Percentiles rank a stretch among this genome's conserved stretches.
These are phyloP conservation scores for Lateolabrax maculatus DNA, from an alignment of 2,797 vertebrate species.

Conservation along the genomic window DNA sequence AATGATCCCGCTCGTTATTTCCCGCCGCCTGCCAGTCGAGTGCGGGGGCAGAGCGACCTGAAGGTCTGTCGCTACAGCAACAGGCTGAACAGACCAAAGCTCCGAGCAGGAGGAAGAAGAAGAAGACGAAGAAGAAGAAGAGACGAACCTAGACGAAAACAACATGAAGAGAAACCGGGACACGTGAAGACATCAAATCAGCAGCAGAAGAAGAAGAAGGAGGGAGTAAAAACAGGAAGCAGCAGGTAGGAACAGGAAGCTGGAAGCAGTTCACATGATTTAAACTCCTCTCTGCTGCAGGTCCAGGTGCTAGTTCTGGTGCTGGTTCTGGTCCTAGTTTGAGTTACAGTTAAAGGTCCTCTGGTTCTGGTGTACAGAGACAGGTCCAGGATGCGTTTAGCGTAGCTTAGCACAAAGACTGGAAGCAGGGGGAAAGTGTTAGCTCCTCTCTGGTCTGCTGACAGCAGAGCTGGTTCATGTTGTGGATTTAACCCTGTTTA, in stretches of 20 bases:
- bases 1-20: constrained; percentile 52
- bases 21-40: constrained; percentile 48
- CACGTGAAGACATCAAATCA: neutral
- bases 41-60: constrained; percentile 45
- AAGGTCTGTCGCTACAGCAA: constrained; percentile 53
- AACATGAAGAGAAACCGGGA: neutral
- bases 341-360: too few relatives aligned
- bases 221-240: constrained; percentile 2
- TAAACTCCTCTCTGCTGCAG: neutral
- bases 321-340: too few relatives aligned
- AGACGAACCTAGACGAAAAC: neutral
- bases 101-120: constrained; percentile 10
- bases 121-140: neutral
- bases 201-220: neutral
- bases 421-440: neutral
- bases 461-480: too few relatives aligned
- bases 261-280: constrained; percentile 16
- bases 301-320: neutral
- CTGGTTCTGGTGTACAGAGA: neutral
- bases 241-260: constrained; percentile 47
- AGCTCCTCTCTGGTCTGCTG: too few relatives aligned
- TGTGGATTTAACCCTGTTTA: too few relatives aligned
- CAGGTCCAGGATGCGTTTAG: neutral
- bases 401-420: constrained; percentile 18
- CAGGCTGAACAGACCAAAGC: constrained; percentile 32